Percentiles rank a stretch among this genome's conserved stretches.
Conservation (phyloP, 2,888 invertebrate species). For the Thecocarcelia acutangulata region DNA sequence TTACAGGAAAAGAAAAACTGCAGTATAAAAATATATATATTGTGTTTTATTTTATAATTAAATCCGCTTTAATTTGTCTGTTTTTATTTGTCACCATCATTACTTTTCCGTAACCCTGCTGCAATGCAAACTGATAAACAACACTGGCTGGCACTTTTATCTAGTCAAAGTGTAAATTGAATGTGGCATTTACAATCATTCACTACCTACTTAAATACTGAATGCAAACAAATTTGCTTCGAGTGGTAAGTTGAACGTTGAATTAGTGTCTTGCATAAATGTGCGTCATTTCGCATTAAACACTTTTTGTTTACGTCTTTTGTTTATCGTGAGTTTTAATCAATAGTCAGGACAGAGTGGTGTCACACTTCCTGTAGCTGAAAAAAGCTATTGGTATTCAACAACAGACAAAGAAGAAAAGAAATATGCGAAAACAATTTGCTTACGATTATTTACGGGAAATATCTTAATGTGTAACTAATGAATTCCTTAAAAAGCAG, state of each 20-base stretch:
- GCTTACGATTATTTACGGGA: conserved; percentile 55
- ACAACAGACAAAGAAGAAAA: conserved; percentile 2
- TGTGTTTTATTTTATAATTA: not conserved
- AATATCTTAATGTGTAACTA: conserved; percentile 39
- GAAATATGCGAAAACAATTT: conserved; percentile 43
- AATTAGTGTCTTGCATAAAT: conserved; percentile 64
- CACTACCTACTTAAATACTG: conserved; percentile 14
- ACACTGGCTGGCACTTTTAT: conserved; percentile 17
- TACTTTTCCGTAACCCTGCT: conserved; percentile 1
- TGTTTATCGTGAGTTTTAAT: conserved; percentile 67
- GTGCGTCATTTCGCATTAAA: conserved; percentile 66
- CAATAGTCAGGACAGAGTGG: conserved; percentile 65
- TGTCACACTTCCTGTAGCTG: conserved; percentile 67
- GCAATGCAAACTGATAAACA: conserved; percentile 44
- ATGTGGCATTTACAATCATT: not conserved
- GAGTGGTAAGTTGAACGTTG: not conserved
- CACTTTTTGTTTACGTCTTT: conserved; percentile 67
- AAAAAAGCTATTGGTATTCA: conserved; percentile 10
- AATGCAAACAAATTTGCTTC: conserved; percentile 20
- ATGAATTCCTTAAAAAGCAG: not conserved
- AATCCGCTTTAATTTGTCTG: conserved; percentile 22
- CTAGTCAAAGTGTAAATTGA: conserved; percentile 22
- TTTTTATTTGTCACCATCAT: conserved; percentile 43
- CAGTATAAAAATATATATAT: too few relatives aligned
- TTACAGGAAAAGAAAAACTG: too few relatives aligned